phyloP scores from a whole-genome alignment of 2,113 vertebrate genomes.

The Cheilinus undulatus region DNA sequence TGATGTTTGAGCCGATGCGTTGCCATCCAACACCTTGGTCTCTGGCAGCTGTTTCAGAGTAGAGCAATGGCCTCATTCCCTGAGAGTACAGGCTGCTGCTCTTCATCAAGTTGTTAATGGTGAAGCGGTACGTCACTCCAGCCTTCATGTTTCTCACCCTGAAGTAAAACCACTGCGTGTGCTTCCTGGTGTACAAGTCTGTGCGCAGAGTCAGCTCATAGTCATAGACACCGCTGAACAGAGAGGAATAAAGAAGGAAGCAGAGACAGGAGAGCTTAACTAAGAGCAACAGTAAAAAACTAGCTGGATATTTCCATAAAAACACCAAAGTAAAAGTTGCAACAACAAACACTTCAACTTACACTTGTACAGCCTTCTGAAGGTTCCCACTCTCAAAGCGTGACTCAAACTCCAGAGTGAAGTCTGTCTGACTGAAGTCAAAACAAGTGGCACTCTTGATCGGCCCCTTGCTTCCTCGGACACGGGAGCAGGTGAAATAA shows the following conservation, averaged over 20 bases:
- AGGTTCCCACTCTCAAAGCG: slow-evolving; percentile 96
- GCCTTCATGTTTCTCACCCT: slow-evolving; percentile 89
- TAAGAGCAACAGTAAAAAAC: not conserved
- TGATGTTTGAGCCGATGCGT: slow-evolving; percentile 82
- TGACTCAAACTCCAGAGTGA: slow-evolving; percentile 90
- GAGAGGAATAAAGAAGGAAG: not conserved
- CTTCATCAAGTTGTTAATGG: slow-evolving; percentile 92
- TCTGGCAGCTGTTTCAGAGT: slow-evolving; percentile 87
- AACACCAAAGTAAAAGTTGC: not conserved
- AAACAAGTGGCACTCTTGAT: slow-evolving; percentile 57
- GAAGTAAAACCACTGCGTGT: slow-evolving; percentile 98
- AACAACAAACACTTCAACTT: slow-evolving; percentile 62
- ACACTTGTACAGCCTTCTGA: slow-evolving; percentile 90
- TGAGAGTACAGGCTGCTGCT: slow-evolving; percentile 88
- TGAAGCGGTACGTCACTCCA: slow-evolving; percentile 88
- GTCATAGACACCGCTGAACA: slow-evolving; percentile 84
- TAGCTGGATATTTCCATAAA: not conserved
- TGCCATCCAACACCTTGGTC: slow-evolving; percentile 85
- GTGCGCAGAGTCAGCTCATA: slow-evolving; percentile 90
- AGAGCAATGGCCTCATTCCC: slow-evolving; percentile 90
- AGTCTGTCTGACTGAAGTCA: slow-evolving; percentile 71
- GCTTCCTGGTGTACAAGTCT: slow-evolving; percentile 91
- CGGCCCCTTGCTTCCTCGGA: slow-evolving; percentile 81
- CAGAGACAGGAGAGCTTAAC: not conserved
- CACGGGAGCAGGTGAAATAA: slow-evolving; percentile 85